A percentile compares a stretch with the other conserved stretches of the same genome.
phyloP scores from a whole-genome alignment of 2,888 invertebrate species.

The Protula sp. region DNA sequence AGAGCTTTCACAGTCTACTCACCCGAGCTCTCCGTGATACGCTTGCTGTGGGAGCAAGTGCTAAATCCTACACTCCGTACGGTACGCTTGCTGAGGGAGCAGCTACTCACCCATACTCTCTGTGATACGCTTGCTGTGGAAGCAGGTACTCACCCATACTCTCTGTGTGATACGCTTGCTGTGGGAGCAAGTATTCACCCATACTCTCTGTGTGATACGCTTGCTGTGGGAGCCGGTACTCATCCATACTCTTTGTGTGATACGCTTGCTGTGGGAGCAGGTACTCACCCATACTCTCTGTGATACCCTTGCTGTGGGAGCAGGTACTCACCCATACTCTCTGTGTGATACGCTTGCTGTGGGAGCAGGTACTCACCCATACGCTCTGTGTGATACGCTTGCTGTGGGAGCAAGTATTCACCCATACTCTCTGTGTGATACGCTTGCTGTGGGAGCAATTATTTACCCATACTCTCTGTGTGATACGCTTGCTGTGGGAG shows the following conservation, averaged over 20 bases:
- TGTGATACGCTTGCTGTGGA: conserved; percentile 63
- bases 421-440: conserved; percentile 55
- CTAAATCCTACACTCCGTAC: conserved; percentile 56
- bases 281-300: conserved; percentile 57
- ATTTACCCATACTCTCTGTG: background rate
- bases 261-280: conserved; percentile 79
- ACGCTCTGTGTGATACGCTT: conserved; percentile 54
- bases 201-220: conserved; percentile 54
- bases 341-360: conserved; percentile 56
- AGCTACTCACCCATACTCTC: conserved; percentile 62
- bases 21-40: conserved; percentile 54
- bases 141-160: conserved; percentile 64
- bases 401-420: conserved; percentile 89
- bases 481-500: too few relatives aligned
- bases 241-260: conserved; percentile 56
- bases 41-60: conserved; percentile 83
- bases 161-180: conserved; percentile 60
- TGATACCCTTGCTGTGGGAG: conserved; percentile 69
- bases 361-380: conserved; percentile 71
- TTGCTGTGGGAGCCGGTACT: conserved; percentile 86
- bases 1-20: conserved; percentile 70
- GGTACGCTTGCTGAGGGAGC: conserved; percentile 73
- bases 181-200: conserved; percentile 80
- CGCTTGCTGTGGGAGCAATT: conserved; percentile 80
- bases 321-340: conserved; percentile 67